Conservation (phyloP, 2,797 vertebrate genomes). For the Hozukius guyotensis region DNA sequence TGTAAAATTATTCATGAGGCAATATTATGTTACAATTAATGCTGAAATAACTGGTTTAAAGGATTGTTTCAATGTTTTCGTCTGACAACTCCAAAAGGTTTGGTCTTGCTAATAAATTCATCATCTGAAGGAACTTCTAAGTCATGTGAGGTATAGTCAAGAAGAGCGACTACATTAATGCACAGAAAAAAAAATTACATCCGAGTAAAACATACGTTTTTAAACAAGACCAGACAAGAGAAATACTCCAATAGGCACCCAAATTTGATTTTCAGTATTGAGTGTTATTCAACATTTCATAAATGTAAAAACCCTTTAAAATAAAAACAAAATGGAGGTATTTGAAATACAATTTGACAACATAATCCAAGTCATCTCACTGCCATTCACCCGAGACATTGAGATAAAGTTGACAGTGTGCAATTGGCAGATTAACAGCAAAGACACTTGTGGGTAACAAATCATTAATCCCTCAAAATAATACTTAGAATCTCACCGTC, state of each 20-base stretch:
- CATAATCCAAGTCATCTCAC: background rate
- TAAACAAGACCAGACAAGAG: background rate
- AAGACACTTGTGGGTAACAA: background rate
- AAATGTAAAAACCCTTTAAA: conserved; percentile 14
- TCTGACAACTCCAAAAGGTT: too few relatives aligned
- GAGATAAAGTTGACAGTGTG: conserved; percentile 23
- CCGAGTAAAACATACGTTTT: background rate
- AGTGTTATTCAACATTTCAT: conserved; percentile 23
- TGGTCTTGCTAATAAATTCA: background rate
- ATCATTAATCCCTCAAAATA: background rate
- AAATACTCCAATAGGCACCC: conserved; percentile 1
- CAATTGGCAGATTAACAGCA: conserved; percentile 41
- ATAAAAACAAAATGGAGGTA: conserved; percentile 11
- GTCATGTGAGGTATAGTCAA: background rate
- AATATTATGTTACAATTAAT: background rate
- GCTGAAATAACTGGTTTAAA: background rate
- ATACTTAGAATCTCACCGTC: background rate
- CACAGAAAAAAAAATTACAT: background rate
- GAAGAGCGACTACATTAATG: background rate
- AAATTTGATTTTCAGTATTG: background rate
- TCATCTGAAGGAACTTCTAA: background rate
- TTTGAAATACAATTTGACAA: background rate
- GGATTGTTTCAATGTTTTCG: background rate
- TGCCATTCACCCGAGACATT: background rate
- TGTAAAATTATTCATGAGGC: background rate